Conservation (phyloP, 2,888 invertebrate species). For the Drosophila longiperda region DNA sequence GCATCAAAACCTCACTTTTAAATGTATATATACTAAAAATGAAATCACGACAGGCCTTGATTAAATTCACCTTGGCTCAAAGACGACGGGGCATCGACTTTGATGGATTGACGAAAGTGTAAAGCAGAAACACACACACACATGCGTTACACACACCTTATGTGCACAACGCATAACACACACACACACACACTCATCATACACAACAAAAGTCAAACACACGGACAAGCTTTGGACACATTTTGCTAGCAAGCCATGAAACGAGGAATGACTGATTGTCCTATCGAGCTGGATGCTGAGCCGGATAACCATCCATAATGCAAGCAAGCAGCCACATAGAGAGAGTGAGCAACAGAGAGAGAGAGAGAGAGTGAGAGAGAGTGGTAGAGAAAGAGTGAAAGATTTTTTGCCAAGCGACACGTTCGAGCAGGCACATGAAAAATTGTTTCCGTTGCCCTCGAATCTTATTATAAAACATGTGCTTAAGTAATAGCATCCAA, state of each 20-base stretch:
- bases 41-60: conserved; percentile 50
- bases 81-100: conserved; percentile 45
- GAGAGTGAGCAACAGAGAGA: background rate
- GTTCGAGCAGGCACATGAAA: conserved; percentile 73
- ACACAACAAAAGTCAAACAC: conserved; percentile 62
- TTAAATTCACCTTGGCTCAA: conserved; percentile 51
- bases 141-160: conserved; percentile 30
- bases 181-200: conserved; percentile 5
- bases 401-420: conserved; percentile 58
- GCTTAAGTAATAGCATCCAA: conserved; percentile 78
- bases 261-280: conserved; percentile 62
- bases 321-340: conserved; percentile 18
- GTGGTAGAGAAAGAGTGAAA: background rate
- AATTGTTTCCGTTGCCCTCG: conserved; percentile 60
- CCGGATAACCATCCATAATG: conserved; percentile 57
- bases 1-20: conserved; percentile 20
- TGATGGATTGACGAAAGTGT: conserved; percentile 59
- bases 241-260: conserved; percentile 29
- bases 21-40: conserved; percentile 31
- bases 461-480: conserved; percentile 80
- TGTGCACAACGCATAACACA: conserved; percentile 30
- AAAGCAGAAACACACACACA: conserved; percentile 20
- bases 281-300: conserved; percentile 29
- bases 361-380: too few relatives aligned
- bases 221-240: conserved; percentile 59